phyloP scores from a whole-genome alignment of 1,140 invertebrate genomes.

The Nephotettix cincticeps region DNA sequence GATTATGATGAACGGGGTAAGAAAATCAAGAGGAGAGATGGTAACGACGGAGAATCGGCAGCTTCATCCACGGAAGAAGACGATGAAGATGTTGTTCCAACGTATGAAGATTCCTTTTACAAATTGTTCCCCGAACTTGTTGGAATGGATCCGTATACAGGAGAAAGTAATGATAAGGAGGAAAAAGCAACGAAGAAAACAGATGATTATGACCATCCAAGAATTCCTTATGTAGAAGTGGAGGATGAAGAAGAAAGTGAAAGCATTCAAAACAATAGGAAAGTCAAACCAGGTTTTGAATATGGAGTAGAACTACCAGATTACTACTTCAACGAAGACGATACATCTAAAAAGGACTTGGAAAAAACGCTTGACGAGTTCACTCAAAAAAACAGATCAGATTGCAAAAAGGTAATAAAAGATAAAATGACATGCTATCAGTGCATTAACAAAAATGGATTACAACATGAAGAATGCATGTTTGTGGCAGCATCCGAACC shows the following conservation, averaged over 20 bases:
- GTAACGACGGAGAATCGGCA: slow-evolving; percentile 15
- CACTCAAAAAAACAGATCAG: slow-evolving; percentile 63
- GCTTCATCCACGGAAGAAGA: slow-evolving; percentile 30
- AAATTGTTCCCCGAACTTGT: slow-evolving; percentile 48
- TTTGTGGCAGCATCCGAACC: slow-evolving; percentile 57
- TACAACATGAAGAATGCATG: slow-evolving; percentile 73
- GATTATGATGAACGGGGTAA: slow-evolving; percentile 20
- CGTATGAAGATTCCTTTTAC: slow-evolving; percentile 48
- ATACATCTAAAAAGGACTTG: slow-evolving; percentile 51
- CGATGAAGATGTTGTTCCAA: slow-evolving; percentile 34
- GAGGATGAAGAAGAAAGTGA: slow-evolving; percentile 49
- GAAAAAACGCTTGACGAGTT: slow-evolving; percentile 68
- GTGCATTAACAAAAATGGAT: slow-evolving; percentile 62
- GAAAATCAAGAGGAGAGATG: slow-evolving; percentile 21
- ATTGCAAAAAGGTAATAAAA: slow-evolving; percentile 66
- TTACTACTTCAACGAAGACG: slow-evolving; percentile 4
- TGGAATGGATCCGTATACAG: slow-evolving; percentile 42
- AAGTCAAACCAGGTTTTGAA: slow-evolving; percentile 20
- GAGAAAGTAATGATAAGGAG: slow-evolving; percentile 7
- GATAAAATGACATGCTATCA: slow-evolving; percentile 73
- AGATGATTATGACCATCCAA: slow-evolving; percentile 43
- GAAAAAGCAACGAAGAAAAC: slow-evolving; percentile 6
- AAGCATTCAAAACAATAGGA: slow-evolving; percentile 7
- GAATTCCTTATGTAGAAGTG: slow-evolving; percentile 3
- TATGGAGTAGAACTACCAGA: background rate